Conservation (phyloP, 2,888 invertebrate species). For the Nomada ferruginata region DNA sequence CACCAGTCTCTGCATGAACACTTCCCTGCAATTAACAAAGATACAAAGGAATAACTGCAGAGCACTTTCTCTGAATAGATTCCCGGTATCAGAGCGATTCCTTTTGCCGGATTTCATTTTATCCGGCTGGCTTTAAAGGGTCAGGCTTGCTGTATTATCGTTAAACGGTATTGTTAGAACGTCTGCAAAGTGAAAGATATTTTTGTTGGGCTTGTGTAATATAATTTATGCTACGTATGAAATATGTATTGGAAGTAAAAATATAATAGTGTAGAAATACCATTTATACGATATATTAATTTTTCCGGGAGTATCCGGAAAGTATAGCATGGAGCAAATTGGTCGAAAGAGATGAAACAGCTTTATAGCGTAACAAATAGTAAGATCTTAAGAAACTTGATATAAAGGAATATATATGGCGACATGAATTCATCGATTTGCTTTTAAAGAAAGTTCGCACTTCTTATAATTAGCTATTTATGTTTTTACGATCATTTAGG, state of each 20-base stretch:
- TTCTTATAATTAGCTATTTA: background rate
- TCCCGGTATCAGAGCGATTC: background rate
- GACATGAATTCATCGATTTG: background rate
- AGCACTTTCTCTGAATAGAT: constrained; percentile 4
- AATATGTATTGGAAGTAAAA: too few species aligned
- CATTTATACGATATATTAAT: background rate
- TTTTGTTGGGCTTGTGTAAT: too few species aligned
- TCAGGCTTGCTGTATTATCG: too few species aligned
- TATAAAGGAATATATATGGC: background rate
- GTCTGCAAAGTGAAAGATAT: too few species aligned
- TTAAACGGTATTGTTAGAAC: too few species aligned
- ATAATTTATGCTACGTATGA: too few species aligned
- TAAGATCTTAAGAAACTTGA: background rate
- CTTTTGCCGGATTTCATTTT: background rate
- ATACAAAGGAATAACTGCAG: constrained; percentile 20
- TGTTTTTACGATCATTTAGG: background rate
- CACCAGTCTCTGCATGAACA: background rate
- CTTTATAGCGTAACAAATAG: background rate
- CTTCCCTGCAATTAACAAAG: constrained; percentile 32
- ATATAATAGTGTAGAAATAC: too few species aligned
- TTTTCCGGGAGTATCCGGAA: background rate
- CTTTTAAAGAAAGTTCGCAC: constrained; percentile 4
- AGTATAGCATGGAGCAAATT: background rate
- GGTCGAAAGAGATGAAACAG: background rate
- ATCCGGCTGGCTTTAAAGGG: background rate